Evolutionary conservation across 92 coral and sea anemone genomes (phyloP).

Genomic region (Siderastrea siderea): DNA sequence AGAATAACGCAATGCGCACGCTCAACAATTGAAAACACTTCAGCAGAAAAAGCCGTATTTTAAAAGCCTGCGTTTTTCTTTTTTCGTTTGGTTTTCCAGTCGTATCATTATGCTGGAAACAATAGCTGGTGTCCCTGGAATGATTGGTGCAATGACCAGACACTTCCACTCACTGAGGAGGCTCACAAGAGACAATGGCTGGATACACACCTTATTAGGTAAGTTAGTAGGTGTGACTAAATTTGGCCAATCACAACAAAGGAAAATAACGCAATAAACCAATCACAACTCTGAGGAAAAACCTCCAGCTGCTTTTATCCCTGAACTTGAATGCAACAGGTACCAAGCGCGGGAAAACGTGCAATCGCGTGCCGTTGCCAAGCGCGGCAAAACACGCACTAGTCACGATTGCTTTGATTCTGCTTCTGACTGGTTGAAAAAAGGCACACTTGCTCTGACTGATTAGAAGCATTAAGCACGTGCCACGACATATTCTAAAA

Average conservation of each 20-base stretch:
- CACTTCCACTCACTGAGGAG: constrained; percentile 93
- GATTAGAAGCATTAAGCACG: too few species aligned
- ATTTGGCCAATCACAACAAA: not conserved
- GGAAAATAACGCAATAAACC: not conserved
- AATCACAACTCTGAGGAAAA: not conserved
- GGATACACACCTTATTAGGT: constrained; percentile 99
- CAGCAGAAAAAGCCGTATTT: too few species aligned
- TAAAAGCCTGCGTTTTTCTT: too few species aligned
- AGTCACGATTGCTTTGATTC: not conserved
- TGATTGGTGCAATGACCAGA: constrained; percentile 99
- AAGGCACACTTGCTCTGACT: too few species aligned
- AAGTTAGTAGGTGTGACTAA: not conserved
- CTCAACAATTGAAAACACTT: too few species aligned
- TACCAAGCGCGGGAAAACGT: not conserved
- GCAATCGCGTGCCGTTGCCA: too few species aligned
- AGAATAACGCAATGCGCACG: too few species aligned
- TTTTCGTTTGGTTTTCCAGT: constrained; percentile 41
- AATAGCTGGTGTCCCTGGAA: constrained; percentile 99
- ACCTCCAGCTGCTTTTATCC: too few species aligned
- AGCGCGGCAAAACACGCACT: not conserved
- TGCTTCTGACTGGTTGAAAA: too few species aligned
- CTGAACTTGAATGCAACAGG: not conserved
- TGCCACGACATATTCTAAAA: too few species aligned
- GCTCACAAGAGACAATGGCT: constrained; percentile 95
- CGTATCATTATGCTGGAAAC: constrained; percentile 98